These are phyloP conservation scores for Lymantria monacha DNA, from an alignment of 2,888 invertebrate genomes.

Conservation along the genomic window DNA sequence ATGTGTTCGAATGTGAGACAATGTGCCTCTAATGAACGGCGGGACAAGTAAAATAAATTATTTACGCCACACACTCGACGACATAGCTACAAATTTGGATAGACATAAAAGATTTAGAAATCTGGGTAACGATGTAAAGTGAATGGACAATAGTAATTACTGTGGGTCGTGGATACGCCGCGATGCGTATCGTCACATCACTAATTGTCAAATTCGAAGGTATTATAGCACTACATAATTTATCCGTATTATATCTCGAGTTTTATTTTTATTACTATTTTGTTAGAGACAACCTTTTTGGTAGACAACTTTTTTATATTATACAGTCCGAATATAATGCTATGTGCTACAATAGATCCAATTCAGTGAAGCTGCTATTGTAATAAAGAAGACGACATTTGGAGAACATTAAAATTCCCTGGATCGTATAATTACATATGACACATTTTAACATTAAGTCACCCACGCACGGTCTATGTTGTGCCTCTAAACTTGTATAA, in stretches of 20 bases:
- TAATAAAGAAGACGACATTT: slow-evolving; percentile 78
- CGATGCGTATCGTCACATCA: slow-evolving; percentile 72
- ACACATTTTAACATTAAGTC: slow-evolving; percentile 80
- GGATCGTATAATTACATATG: slow-evolving; percentile 79
- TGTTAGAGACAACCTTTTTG: slow-evolving; percentile 14
- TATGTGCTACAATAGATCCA: slow-evolving; percentile 70
- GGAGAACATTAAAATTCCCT: slow-evolving; percentile 78
- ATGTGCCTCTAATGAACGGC: slow-evolving; percentile 70
- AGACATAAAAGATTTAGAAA: slow-evolving; percentile 71
- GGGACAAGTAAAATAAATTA: slow-evolving; percentile 68
- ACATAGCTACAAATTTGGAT: slow-evolving; percentile 58
- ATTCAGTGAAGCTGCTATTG: slow-evolving; percentile 70
- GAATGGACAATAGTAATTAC: slow-evolving; percentile 77
- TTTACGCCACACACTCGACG: slow-evolving; percentile 72
- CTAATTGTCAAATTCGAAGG: slow-evolving; percentile 62
- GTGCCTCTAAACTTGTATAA: slow-evolving; percentile 79
- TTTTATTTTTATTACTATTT: slow-evolving; percentile 27
- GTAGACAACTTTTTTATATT: slow-evolving; percentile 35
- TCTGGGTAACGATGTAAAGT: slow-evolving; percentile 75
- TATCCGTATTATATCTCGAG: slow-evolving; percentile 32
- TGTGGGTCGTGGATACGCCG: slow-evolving; percentile 55
- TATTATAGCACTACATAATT: slow-evolving; percentile 31
- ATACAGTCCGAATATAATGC: slow-evolving; percentile 59
- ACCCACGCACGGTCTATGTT: slow-evolving; percentile 77
- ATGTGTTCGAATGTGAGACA: slow-evolving; percentile 60